phyloP scores from a whole-genome alignment of 2,888 invertebrate species.

The Hymenopus coronatus region DNA sequence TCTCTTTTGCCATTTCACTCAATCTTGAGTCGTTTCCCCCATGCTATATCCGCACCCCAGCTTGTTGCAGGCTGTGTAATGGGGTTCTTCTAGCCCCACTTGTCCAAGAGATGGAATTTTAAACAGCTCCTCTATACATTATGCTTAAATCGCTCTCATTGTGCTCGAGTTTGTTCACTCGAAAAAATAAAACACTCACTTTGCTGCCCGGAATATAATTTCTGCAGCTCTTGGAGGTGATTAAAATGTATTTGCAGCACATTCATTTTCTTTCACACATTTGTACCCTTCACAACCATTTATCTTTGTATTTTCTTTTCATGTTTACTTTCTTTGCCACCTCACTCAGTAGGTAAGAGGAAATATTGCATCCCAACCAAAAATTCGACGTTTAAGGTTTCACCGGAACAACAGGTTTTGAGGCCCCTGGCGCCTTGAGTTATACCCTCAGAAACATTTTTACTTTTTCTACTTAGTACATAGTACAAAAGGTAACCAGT shows the following conservation, averaged over 20 bases:
- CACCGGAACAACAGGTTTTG: no score
- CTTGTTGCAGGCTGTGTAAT: not conserved
- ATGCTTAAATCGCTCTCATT: not conserved
- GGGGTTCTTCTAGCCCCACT: not conserved
- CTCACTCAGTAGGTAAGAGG: no score
- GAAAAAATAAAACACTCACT: not conserved
- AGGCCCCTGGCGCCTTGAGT: no score
- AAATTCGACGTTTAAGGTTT: no score
- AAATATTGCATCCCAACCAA: no score
- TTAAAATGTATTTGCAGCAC: not conserved
- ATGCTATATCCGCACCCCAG: not conserved
- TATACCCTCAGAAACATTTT: no score
- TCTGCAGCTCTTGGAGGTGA: not conserved
- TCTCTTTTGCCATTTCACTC: not conserved
- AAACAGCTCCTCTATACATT: constrained; percentile 3
- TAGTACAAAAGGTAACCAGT: no score
- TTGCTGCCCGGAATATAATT: not conserved
- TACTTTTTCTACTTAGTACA: no score
- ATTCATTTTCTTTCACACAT: not conserved
- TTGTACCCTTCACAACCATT: not conserved
- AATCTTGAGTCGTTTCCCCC: not conserved
- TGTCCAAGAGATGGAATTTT: constrained; percentile 11
- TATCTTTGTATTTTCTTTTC: no score
- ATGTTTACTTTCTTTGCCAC: no score
- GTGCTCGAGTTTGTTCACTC: not conserved